phyloP scores from a whole-genome alignment of 2,113 vertebrate genomes.

The Paratilapia polleni region DNA sequence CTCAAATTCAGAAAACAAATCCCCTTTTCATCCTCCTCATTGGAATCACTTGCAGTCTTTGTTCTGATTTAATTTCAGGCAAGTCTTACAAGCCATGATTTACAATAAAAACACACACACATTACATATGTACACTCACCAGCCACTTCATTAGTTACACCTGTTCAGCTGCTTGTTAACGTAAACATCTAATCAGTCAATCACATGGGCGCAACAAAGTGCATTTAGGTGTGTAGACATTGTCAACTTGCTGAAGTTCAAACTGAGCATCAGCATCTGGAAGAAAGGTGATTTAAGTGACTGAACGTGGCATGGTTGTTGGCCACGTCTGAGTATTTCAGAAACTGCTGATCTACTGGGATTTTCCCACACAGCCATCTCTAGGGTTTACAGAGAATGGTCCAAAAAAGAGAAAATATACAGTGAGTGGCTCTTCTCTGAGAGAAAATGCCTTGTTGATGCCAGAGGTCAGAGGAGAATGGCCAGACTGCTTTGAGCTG shows the following conservation, averaged over 20 bases:
- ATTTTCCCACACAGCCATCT: background rate
- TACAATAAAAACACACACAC: background rate
- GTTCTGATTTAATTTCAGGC: slow-evolving; percentile 9
- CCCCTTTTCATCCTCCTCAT: slow-evolving; percentile 9
- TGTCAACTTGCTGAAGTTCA: background rate
- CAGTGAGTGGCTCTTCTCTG: too few species aligned
- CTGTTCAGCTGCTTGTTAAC: background rate
- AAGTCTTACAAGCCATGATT: background rate
- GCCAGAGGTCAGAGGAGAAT: too few species aligned
- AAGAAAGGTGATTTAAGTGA: background rate
- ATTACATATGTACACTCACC: background rate
- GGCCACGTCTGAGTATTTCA: background rate
- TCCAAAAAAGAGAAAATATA: too few species aligned
- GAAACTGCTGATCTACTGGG: background rate
- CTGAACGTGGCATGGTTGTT: background rate
- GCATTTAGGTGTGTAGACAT: background rate
- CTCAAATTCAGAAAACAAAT: slow-evolving; percentile 41
- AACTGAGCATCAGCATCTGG: background rate
- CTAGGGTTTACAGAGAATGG: background rate
- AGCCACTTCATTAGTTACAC: background rate
- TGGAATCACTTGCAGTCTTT: background rate
- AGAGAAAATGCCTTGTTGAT: too few species aligned
- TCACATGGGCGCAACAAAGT: background rate
- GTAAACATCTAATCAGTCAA: background rate
- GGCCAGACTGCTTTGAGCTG: too few species aligned